Percentiles rank a stretch among this genome's conserved stretches.
phyloP scores from a whole-genome alignment of 1,140 invertebrate genomes.

The Eurosta solidaginis region DNA sequence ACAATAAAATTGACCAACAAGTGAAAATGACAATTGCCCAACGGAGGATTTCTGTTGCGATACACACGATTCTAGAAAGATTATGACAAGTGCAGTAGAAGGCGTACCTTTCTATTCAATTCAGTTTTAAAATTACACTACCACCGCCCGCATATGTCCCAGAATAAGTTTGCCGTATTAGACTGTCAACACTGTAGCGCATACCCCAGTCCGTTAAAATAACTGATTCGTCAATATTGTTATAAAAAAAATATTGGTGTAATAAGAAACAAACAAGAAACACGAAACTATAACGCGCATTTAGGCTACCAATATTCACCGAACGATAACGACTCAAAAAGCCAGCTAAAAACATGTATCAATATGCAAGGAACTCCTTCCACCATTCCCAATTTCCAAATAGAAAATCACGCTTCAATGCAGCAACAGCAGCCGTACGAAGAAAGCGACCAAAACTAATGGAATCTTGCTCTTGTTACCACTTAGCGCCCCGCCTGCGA shows the following conservation, averaged over 20 bases:
- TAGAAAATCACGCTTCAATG: slow-evolving; percentile 9
- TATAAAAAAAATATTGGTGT: neutral
- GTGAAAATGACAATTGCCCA: too few species aligned
- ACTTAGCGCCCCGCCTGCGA: neutral
- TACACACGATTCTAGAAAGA: too few species aligned
- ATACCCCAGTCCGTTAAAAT: neutral
- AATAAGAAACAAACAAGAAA: neutral
- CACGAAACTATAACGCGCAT: neutral
- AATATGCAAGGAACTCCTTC: neutral
- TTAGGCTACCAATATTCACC: slow-evolving; percentile 8
- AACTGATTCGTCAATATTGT: neutral
- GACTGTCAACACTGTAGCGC: neutral
- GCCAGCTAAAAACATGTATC: neutral
- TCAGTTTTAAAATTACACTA: neutral
- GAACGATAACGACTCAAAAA: neutral
- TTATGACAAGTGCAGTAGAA: too few species aligned
- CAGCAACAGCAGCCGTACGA: neutral
- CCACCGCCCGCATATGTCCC: neutral
- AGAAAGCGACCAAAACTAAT: slow-evolving; percentile 20
- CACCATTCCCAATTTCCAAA: neutral
- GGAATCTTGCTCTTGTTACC: slow-evolving; percentile 14
- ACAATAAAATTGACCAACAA: too few species aligned
- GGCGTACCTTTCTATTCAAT: too few species aligned
- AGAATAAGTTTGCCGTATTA: neutral
- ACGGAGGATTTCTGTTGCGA: too few species aligned